Conservation (phyloP, 2,113 vertebrate genomes). For the Xiphorhynchus elegans region DNA sequence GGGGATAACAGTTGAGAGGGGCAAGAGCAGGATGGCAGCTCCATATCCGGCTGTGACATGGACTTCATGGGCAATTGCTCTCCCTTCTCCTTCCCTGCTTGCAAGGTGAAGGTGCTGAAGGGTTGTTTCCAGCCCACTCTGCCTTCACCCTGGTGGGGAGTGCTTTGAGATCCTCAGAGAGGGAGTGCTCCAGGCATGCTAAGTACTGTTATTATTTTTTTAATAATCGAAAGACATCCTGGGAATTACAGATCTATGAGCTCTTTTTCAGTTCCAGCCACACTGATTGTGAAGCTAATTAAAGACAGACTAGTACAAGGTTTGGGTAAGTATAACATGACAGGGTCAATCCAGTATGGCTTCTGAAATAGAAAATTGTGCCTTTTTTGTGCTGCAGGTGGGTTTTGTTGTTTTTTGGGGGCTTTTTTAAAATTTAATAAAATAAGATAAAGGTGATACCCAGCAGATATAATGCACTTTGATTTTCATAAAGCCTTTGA, state of each 20-base stretch:
- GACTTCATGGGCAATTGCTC: background rate
- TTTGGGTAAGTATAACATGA: constrained; percentile 11
- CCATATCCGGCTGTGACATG: background rate
- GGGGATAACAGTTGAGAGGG: background rate
- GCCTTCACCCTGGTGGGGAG: background rate
- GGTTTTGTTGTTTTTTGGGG: background rate
- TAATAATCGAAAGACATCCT: constrained; percentile 30
- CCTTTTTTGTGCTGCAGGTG: background rate
- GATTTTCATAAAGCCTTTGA: constrained; percentile 60
- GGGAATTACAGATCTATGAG: constrained; percentile 48
- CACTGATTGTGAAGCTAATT: constrained; percentile 57
- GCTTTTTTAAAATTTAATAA: background rate
- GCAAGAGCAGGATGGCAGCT: background rate
- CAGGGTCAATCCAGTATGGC: constrained; percentile 44
- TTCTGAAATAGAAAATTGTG: constrained; percentile 19
- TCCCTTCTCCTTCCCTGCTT: background rate
- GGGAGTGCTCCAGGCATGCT: background rate
- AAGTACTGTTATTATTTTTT: constrained; percentile 46
- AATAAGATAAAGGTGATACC: constrained; percentile 53
- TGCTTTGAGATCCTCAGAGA: constrained; percentile 1
- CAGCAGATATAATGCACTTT: constrained; percentile 30
- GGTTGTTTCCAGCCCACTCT: background rate
- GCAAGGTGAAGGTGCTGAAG: background rate
- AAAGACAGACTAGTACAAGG: constrained; percentile 20
- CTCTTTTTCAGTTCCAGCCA: constrained; percentile 25